A percentile compares a stretch with the other conserved stretches of the same genome.
These are phyloP conservation scores for Plagodis dolabraria DNA, from an alignment of 2,888 invertebrate genomes.

Conservation along the genomic window DNA sequence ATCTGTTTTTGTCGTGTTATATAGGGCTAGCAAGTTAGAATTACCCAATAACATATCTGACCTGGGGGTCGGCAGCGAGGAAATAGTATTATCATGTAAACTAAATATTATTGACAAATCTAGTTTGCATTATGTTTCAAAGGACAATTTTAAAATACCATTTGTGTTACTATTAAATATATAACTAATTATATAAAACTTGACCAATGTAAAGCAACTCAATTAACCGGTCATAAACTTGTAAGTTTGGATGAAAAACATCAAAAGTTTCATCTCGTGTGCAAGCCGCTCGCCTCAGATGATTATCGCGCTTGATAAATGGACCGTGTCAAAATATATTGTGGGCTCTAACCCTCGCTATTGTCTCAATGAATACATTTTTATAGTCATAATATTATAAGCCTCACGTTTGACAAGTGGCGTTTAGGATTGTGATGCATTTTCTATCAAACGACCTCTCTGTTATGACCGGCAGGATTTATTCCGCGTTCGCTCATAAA, in stretches of 20 bases:
- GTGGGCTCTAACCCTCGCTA: conserved; percentile 73
- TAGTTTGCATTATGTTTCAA: too few species aligned
- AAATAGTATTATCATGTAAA: not conserved
- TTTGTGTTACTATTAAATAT: not conserved
- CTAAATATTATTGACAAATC: not conserved
- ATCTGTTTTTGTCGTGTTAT: too few species aligned
- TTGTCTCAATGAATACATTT: conserved; percentile 84
- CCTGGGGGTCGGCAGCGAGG: not conserved
- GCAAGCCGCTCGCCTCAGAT: conserved; percentile 63
- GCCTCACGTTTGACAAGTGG: conserved; percentile 74
- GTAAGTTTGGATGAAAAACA: conserved; percentile 65
- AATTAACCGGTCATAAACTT: conserved; percentile 46
- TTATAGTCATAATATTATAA: conserved; percentile 79
- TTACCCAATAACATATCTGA: not conserved
- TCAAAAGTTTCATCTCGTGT: conserved; percentile 69
- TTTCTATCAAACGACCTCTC: conserved; percentile 48
- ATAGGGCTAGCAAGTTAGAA: too few species aligned
- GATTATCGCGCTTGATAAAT: conserved; percentile 80
- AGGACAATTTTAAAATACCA: not conserved
- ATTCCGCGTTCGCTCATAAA: conserved; percentile 69
- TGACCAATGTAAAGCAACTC: conserved; percentile 37
- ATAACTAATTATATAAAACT: not conserved
- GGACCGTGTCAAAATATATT: conserved; percentile 80
- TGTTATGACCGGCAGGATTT: conserved; percentile 49
- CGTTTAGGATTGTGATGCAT: conserved; percentile 74